phyloP scores from a whole-genome alignment of 2,797 vertebrate species.

The Anguilla anguilla region DNA sequence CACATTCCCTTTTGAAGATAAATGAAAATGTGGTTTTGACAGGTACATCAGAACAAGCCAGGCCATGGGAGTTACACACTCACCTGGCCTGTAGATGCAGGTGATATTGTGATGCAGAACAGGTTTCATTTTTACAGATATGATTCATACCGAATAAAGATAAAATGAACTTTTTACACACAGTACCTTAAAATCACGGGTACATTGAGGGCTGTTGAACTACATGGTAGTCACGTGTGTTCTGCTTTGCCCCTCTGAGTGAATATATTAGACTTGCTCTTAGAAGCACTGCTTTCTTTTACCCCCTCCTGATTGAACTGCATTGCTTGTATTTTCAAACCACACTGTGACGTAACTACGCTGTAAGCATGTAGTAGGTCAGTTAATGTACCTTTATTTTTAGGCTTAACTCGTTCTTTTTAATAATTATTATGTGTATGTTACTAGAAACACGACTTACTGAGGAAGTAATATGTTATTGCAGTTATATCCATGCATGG shows the following conservation, averaged over 20 bases:
- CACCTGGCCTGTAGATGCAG: background rate
- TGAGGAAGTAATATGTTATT: conserved; percentile 49
- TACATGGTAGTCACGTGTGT: conserved; percentile 70
- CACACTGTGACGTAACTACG: conserved; percentile 54
- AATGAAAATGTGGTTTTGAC: conserved; percentile 1
- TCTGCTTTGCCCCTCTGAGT: conserved; percentile 39
- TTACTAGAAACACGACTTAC: conserved; percentile 52
- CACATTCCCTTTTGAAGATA: background rate
- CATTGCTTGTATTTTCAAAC: conserved; percentile 21
- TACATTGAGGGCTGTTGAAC: conserved; percentile 67
- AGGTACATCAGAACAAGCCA: background rate
- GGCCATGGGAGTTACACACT: background rate
- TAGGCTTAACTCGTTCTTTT: conserved; percentile 46
- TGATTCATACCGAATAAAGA: conserved; percentile 65
- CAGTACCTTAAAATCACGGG: conserved; percentile 65
- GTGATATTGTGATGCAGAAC: background rate
- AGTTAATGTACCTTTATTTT: conserved; percentile 68
- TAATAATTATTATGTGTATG: conserved; percentile 41
- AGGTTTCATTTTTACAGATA: conserved; percentile 66
- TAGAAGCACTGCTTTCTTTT: conserved; percentile 33
- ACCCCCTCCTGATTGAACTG: conserved; percentile 19
- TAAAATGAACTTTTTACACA: conserved; percentile 60
- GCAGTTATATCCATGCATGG: conserved; percentile 48
- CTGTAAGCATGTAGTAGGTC: conserved; percentile 55
- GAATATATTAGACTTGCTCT: conserved; percentile 34